Conservation (phyloP, 2,888 invertebrate species). For the Orthonevra nobilis region DNA sequence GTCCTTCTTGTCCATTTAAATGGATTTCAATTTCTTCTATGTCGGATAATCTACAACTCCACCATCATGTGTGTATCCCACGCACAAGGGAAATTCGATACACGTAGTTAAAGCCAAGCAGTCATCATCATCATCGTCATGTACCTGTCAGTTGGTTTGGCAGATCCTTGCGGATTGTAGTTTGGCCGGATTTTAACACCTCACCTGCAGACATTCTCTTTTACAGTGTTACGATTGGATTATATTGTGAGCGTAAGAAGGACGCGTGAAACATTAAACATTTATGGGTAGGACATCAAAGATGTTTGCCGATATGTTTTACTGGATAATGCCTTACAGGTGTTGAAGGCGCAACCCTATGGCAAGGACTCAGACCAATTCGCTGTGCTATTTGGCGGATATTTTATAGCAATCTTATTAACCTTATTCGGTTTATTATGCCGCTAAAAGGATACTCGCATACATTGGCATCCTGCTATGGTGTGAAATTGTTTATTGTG, state of each 20-base stretch:
- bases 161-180: conserved; percentile 61
- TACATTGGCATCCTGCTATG: conserved; percentile 24
- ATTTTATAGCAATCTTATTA: conserved; percentile 60
- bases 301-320: conserved; percentile 28
- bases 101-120: conserved; percentile 65
- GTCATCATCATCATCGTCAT: conserved; percentile 9
- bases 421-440: conserved; percentile 60
- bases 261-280: conserved; percentile 67
- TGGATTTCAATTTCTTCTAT: conserved; percentile 67
- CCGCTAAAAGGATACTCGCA: conserved; percentile 47
- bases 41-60: conserved; percentile 54
- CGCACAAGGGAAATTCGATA: conserved; percentile 63
- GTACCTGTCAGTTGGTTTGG: conserved; percentile 51
- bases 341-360: conserved; percentile 20
- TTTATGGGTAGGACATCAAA: conserved; percentile 62
- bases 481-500: conserved; percentile 59
- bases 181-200: conserved; percentile 66
- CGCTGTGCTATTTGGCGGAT: conserved; percentile 57
- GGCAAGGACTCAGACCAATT: conserved; percentile 53
- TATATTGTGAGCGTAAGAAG: conserved; percentile 47
- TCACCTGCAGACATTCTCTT: conserved; percentile 36
- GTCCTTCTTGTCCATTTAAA: conserved; percentile 51
- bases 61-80: conserved; percentile 53
- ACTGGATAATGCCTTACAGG: conserved; percentile 46
- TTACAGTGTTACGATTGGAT: conserved; percentile 43